phyloP scores from a whole-genome alignment of 2,797 vertebrate genomes.

The Zalophus californianus region DNA sequence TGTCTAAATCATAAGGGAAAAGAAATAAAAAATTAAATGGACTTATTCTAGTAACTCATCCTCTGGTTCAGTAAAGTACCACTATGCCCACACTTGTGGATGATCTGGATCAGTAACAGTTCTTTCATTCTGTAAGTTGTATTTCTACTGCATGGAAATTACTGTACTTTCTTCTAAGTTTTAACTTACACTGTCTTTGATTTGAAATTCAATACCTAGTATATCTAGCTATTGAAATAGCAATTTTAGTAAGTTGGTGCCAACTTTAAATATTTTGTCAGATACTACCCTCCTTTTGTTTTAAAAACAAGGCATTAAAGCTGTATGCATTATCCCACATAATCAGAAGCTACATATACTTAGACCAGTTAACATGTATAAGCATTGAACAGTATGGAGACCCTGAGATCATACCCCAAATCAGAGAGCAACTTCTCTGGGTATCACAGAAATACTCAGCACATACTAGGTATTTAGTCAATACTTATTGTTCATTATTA shows the following conservation, averaged over 20 bases:
- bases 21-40: background rate
- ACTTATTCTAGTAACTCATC: background rate
- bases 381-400: background rate
- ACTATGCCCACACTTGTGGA: background rate
- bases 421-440: background rate
- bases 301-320: background rate
- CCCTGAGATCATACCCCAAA: background rate
- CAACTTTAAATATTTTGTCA: slow-evolving; percentile 4
- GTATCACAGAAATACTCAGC: background rate
- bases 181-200: background rate
- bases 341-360: background rate
- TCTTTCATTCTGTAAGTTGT: background rate
- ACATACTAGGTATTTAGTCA: background rate
- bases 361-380: background rate
- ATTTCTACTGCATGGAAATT: background rate
- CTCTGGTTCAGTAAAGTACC: background rate
- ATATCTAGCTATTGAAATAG: background rate
- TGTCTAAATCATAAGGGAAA: background rate
- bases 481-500: background rate
- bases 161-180: background rate
- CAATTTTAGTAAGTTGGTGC: slow-evolving; percentile 36
- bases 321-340: background rate
- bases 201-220: slow-evolving; percentile 19
- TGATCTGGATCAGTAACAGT: no score
- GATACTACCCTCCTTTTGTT: background rate